A percentile compares a stretch with the other conserved stretches of the same genome.
Evolutionary conservation across 2,888 invertebrate genomes (phyloP).

Genomic region (Sinopyrophorus schimmeli): DNA sequence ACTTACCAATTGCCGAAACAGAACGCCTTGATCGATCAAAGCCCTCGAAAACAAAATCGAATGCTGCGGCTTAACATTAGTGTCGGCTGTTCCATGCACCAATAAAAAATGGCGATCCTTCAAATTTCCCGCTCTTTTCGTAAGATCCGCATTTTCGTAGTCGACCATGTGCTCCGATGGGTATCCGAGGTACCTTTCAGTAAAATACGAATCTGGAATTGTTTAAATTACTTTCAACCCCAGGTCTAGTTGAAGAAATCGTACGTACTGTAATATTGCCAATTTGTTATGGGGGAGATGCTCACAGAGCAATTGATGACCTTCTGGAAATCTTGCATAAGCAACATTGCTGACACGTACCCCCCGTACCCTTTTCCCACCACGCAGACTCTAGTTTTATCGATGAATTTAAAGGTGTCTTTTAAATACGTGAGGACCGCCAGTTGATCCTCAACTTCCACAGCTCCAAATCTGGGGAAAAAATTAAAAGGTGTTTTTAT

Average conservation of each 20-base stretch:
- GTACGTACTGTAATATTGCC: slow-evolving; percentile 73
- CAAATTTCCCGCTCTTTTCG: slow-evolving; percentile 77
- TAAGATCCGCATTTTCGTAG: slow-evolving; percentile 78
- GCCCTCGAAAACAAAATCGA: slow-evolving; percentile 81
- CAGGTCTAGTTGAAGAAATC: not conserved
- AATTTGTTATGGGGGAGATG: slow-evolving; percentile 85
- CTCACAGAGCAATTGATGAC: slow-evolving; percentile 84
- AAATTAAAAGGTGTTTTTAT: too few relatives aligned
- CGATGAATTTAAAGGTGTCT: slow-evolving; percentile 80
- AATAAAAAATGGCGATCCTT: slow-evolving; percentile 67
- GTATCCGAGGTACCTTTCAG: slow-evolving; percentile 85
- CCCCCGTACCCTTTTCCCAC: slow-evolving; percentile 91
- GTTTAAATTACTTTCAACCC: not conserved
- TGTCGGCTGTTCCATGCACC: slow-evolving; percentile 85
- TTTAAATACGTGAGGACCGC: slow-evolving; percentile 69
- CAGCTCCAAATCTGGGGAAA: slow-evolving; percentile 63
- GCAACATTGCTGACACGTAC: slow-evolving; percentile 78
- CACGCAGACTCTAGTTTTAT: slow-evolving; percentile 77
- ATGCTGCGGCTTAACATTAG: slow-evolving; percentile 84
- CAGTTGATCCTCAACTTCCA: slow-evolving; percentile 69
- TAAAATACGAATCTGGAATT: slow-evolving; percentile 79
- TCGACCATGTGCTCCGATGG: slow-evolving; percentile 68
- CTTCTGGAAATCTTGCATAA: slow-evolving; percentile 74
- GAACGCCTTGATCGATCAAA: slow-evolving; percentile 77
- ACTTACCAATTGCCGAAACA: slow-evolving; percentile 81